Evolutionary conservation across 2,113 vertebrate genomes (phyloP).

Genomic region (Hipposideros armiger): DNA sequence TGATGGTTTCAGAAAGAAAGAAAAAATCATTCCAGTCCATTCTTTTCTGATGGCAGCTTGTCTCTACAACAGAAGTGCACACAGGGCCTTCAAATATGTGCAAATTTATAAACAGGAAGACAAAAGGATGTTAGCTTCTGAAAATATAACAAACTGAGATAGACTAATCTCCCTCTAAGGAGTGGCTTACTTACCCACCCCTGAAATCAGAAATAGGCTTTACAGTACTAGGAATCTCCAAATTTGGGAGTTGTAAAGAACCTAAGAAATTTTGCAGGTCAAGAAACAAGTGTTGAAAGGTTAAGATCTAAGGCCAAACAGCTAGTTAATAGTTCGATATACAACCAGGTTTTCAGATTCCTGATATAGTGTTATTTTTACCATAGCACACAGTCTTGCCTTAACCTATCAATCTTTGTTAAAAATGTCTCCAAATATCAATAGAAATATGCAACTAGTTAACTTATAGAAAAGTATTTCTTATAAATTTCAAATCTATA

Average conservation of each 20-base stretch:
- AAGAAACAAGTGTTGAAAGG: slow-evolving; percentile 47
- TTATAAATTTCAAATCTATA: slow-evolving; percentile 33
- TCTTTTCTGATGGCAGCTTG: slow-evolving; percentile 38
- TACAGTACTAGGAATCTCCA: not conserved
- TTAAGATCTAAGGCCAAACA: slow-evolving; percentile 8
- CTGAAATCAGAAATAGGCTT: slow-evolving; percentile 56
- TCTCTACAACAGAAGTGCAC: slow-evolving; percentile 62
- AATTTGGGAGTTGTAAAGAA: slow-evolving; percentile 13
- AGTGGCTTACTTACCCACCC: not conserved
- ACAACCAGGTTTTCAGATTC: slow-evolving; percentile 23
- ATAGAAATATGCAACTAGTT: slow-evolving; percentile 30
- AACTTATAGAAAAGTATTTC: slow-evolving; percentile 36
- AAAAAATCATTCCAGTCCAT: not conserved
- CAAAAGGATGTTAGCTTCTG: slow-evolving; percentile 42
- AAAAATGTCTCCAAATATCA: slow-evolving; percentile 46
- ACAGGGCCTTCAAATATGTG: slow-evolving; percentile 28
- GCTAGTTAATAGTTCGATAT: not conserved
- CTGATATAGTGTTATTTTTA: not conserved
- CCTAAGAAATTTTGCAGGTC: slow-evolving; percentile 6
- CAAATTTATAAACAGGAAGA: slow-evolving; percentile 32
- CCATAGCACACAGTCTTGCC: not conserved
- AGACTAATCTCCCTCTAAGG: slow-evolving; percentile 2
- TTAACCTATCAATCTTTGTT: slow-evolving; percentile 44
- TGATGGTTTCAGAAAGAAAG: not conserved
- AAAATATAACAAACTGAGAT: slow-evolving; percentile 54